Evolutionary conservation across 2,113 vertebrate species (phyloP), one percentile per base, ranked within the genome.

Genomic region (Donacobius atricapilla): DNA sequence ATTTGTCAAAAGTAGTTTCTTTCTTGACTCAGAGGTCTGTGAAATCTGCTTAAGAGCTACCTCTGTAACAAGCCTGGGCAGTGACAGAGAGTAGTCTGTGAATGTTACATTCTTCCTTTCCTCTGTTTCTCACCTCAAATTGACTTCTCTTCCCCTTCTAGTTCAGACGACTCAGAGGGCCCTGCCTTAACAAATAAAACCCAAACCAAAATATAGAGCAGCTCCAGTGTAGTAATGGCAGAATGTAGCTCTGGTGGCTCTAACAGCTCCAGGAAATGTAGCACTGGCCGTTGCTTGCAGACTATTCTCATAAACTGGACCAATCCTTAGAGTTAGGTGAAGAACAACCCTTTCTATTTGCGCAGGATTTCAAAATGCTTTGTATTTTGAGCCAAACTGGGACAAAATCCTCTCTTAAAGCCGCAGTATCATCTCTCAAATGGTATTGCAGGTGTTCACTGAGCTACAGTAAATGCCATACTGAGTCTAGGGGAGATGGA

Each of bases 1-100:
- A 85, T 96, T 92, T 87, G 66, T 94, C 66, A 85, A 44, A 89
- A 93, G n/a, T 20, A 39, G 30, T 81, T 94, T 75, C 10, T 76
- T 75, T 64, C 56, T 91, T 82, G 57, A 33, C 33, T 81, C 2
- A 7, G 50, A 58, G 42, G 18, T 64, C 66, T 69, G 57, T 79
- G 63, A 61, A 83, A 47, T 83, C 60, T 93, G 25, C 61, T 42
- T 45, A 61, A 68, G 83, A 71, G 13, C 40, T 87, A 30, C 48
- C 37, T 75, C 44, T 48, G 48, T 72, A 82, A 70, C 37, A 91
- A 82, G 77, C 58, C 82, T 87, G 42, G 25, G 48, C 70, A 76
- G 58, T 83, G 81, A 50, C 53, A 76, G 37, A 71, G 45, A 64
- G 13, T 58, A 35, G 31, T 56, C 48, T 75, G 58, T 77, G 57